Evolutionary conservation across 2,113 vertebrate species (phyloP), one percentile per base, ranked within the genome.

Genomic region (Anser cygnoides): DNA sequence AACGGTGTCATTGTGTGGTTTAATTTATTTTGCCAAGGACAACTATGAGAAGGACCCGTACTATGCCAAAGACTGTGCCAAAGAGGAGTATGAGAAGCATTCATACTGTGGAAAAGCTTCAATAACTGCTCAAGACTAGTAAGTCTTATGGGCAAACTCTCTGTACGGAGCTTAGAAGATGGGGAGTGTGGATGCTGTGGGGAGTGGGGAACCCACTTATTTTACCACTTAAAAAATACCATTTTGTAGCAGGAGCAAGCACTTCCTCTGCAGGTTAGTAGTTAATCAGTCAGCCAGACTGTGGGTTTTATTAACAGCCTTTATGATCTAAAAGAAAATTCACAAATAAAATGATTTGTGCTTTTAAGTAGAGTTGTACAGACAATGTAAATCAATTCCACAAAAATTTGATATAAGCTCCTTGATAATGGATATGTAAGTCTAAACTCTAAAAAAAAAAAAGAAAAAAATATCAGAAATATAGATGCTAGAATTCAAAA

Each of bases 161-260:
- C 66, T 43, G 11, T 41, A 8, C 19, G 46, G 63, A 55, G 26
- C n/a, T 62, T 26, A 7, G 22, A 58, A 39, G 18, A 7, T 33
- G 21, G 37, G n/a, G 5, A 49, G 13, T 22, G 25, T 74, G 49
- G 25, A 67, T 21, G 46, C 20, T 21, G 6, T 33, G 16, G n/a
- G 37, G 5, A 49, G 13, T 26, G 28, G 74, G 54, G 25, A 67
- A 33, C 50, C 6, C 17, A 44, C 5, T 52, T n/a, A 63, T 8
- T 28, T 73, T 43, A 54, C 3, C 0, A 0, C 25, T 9, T 20
- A 43, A 49, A 87, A 66, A 28, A 13, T 35, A 20, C 18, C 50
- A 35, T 0, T 0, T 33, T 13, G 39, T 23, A 85, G 75, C 5
- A 8, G 11, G 12, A 58, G 23, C 26, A 70, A 73, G 7, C 3